Conservation (phyloP, 2,797 vertebrate genomes). For the Carcharodon carcharias region DNA sequence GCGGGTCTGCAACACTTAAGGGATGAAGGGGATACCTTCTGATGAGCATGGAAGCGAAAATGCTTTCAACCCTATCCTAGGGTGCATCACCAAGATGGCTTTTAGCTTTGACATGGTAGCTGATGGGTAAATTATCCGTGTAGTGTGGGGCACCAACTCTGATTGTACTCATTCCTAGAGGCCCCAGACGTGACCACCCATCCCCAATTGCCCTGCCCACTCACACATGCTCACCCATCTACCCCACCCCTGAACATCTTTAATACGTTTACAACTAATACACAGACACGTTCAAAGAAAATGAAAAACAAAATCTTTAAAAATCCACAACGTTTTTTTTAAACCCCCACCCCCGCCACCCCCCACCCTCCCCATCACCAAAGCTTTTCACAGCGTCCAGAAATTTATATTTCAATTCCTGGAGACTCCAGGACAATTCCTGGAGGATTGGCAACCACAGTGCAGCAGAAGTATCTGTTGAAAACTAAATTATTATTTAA, state of each 20-base stretch:
- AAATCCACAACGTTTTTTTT: too few species aligned
- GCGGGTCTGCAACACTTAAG: background rate
- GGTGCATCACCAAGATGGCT: background rate
- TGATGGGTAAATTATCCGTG: background rate
- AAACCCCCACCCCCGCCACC: too few species aligned
- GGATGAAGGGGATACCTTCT: background rate
- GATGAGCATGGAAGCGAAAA: background rate
- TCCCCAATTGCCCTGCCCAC: background rate
- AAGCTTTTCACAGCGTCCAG: too few species aligned
- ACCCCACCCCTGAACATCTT: background rate
- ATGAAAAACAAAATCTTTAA: too few species aligned
- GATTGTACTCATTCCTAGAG: too few species aligned
- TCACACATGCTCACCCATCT: too few species aligned
- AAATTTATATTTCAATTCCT: background rate
- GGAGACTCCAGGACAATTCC: too few species aligned
- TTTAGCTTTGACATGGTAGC: background rate
- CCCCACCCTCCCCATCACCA: too few species aligned
- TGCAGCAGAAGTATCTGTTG: background rate
- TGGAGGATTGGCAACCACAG: too few species aligned
- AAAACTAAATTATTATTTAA: background rate
- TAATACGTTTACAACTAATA: background rate
- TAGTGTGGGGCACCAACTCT: background rate
- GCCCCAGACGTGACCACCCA: background rate
- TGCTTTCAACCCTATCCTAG: background rate
- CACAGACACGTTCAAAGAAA: background rate